phyloP scores from a whole-genome alignment of 2,797 vertebrate species.

The Lagorchestes hirsutus region DNA sequence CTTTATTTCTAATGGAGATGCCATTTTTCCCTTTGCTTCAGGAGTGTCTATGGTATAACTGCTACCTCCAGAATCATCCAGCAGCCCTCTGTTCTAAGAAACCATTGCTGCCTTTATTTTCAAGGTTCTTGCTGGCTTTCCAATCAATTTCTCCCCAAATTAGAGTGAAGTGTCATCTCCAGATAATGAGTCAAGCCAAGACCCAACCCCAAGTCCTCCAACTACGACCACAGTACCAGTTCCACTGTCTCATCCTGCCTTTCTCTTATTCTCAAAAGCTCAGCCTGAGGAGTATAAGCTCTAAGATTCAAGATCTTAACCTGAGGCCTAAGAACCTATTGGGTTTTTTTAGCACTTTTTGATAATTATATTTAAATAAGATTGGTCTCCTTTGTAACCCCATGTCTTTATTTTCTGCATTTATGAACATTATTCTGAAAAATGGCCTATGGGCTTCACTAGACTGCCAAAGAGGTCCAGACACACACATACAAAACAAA shows the following conservation, averaged over 20 bases:
- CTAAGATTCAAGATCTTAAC: background rate
- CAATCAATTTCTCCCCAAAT: background rate
- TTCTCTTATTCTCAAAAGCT: background rate
- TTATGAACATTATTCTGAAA: background rate
- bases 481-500: background rate
- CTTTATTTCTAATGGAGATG: slow-evolving; percentile 23
- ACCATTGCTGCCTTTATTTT: slow-evolving; percentile 32
- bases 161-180: background rate
- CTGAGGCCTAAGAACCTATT: background rate
- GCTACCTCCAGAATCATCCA: background rate
- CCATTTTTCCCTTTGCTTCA: slow-evolving; percentile 38
- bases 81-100: background rate
- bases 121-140: background rate
- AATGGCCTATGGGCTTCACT: background rate
- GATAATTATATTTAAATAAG: background rate
- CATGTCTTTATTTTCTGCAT: background rate
- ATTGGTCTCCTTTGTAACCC: background rate
- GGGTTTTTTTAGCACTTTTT: too few species aligned
- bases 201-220: background rate
- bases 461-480: background rate
- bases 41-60: slow-evolving; percentile 10
- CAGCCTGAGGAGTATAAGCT: background rate
- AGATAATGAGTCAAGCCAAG: background rate
- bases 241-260: background rate
- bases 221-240: background rate